Conservation (phyloP, 1,140 invertebrate genomes). For the Campoletis sonorensis region DNA sequence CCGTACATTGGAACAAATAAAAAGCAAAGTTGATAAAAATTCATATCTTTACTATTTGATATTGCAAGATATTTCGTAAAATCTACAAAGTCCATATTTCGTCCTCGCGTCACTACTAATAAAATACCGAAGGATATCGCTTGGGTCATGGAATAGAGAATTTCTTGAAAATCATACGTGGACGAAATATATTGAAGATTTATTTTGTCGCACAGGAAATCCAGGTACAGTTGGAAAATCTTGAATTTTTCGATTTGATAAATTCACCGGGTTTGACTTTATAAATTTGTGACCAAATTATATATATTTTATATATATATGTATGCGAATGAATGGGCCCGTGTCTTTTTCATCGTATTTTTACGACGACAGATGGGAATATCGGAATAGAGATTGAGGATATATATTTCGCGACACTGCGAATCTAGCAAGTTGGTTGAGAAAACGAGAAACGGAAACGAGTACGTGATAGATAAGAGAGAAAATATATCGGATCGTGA, state of each 20-base stretch:
- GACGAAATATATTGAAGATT: slow-evolving; percentile 4
- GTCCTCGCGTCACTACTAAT: too few relatives aligned
- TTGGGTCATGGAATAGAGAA: too few relatives aligned
- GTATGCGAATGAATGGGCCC: neutral
- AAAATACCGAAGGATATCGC: too few relatives aligned
- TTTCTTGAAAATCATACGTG: neutral
- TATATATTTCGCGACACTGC: neutral
- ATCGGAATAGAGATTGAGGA: slow-evolving; percentile 5
- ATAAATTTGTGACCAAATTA: slow-evolving; percentile 4
- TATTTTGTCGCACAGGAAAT: neutral
- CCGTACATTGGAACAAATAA: too few relatives aligned
- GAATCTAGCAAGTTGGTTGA: neutral
- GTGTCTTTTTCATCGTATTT: slow-evolving; percentile 4
- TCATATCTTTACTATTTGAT: too few relatives aligned
- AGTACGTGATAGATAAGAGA: neutral
- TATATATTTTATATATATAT: neutral
- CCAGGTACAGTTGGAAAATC: neutral
- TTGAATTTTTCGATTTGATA: slow-evolving; percentile 15
- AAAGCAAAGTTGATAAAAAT: too few relatives aligned
- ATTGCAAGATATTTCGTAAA: too few relatives aligned
- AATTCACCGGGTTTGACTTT: slow-evolving; percentile 16
- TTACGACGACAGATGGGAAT: slow-evolving; percentile 6
- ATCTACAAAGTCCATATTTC: too few relatives aligned
- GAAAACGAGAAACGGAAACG: slow-evolving; percentile 8
- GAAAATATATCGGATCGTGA: slow-evolving; percentile 26